Evolutionary conservation across 2,113 vertebrate genomes (phyloP).

Genomic region (Neotragus moschatus): DNA sequence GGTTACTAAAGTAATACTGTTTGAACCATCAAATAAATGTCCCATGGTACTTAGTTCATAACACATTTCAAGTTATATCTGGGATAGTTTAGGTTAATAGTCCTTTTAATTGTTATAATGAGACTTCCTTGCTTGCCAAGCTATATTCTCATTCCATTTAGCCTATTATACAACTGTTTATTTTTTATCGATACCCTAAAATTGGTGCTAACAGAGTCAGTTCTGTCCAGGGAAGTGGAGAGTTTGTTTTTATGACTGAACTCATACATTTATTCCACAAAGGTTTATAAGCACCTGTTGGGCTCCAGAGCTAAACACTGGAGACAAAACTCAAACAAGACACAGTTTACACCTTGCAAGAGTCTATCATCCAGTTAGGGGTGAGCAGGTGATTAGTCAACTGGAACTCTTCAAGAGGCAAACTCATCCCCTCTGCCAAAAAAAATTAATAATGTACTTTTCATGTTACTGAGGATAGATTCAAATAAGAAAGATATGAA

Average conservation of each 20-base stretch:
- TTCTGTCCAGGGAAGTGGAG: not conserved
- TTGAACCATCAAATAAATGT: slow-evolving; percentile 57
- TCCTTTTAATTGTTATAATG: slow-evolving; percentile 66
- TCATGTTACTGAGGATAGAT: not conserved
- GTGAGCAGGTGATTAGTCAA: not conserved
- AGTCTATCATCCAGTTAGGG: not conserved
- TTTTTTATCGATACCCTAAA: slow-evolving; percentile 49
- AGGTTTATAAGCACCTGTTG: not conserved
- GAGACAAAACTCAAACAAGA: not conserved
- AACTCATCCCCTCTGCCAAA: fast-evolving
- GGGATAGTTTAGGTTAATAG: slow-evolving; percentile 59
- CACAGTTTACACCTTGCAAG: not conserved
- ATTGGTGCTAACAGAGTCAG: not conserved
- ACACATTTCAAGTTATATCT: slow-evolving; percentile 47
- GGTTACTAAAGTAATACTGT: slow-evolving; percentile 47
- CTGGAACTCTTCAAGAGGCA: not conserved
- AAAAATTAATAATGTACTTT: not conserved
- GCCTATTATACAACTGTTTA: not conserved
- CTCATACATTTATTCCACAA: not conserved
- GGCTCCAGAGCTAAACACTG: not conserved
- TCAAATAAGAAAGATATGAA: not conserved
- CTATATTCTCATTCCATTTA: slow-evolving; percentile 37
- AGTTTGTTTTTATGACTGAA: not conserved
- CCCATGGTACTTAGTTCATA: slow-evolving; percentile 38
- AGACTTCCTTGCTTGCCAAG: slow-evolving; percentile 43